Percentiles rank a stretch among this genome's conserved stretches.
Conservation (phyloP, 2,113 vertebrate genomes). For the Myxocyprinus asiaticus region DNA sequence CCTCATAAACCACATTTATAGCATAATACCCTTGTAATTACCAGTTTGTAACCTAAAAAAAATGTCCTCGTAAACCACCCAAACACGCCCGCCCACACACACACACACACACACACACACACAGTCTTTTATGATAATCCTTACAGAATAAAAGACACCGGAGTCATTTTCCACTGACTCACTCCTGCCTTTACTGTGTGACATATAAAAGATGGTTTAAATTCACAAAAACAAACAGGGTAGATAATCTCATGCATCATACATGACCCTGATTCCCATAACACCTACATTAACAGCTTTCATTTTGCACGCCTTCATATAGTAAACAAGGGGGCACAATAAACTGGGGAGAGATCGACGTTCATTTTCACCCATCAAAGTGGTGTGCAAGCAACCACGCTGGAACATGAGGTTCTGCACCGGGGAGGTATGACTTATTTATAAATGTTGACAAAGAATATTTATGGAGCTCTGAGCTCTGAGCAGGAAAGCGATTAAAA, state of each 20-base stretch:
- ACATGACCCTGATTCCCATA: background rate
- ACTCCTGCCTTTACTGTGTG: background rate
- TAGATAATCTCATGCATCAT: slow-evolving; percentile 2
- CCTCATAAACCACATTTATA: no score
- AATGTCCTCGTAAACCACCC: no score
- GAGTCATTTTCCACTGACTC: slow-evolving; percentile 4
- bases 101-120: background rate
- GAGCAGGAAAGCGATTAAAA: slow-evolving; percentile 9
- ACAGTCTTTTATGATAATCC: background rate
- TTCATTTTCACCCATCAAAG: background rate
- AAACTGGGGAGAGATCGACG: background rate
- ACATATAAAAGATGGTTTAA: background rate
- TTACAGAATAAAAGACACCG: background rate
- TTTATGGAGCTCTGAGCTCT: background rate
- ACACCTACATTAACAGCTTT: slow-evolving; percentile 3
- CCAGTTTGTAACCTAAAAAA: no score
- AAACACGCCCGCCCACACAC: no score
- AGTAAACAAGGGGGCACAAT: slow-evolving; percentile 23
- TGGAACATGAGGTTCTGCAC: no score
- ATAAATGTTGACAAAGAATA: slow-evolving; percentile 24
- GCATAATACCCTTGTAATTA: no score
- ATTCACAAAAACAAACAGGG: background rate
- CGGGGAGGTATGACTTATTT: slow-evolving; percentile 13
- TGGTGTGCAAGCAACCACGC: background rate
- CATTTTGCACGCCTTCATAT: background rate